Evolutionary conservation across 2,113 vertebrate genomes (phyloP).

Genomic region (Vimba vimba): DNA sequence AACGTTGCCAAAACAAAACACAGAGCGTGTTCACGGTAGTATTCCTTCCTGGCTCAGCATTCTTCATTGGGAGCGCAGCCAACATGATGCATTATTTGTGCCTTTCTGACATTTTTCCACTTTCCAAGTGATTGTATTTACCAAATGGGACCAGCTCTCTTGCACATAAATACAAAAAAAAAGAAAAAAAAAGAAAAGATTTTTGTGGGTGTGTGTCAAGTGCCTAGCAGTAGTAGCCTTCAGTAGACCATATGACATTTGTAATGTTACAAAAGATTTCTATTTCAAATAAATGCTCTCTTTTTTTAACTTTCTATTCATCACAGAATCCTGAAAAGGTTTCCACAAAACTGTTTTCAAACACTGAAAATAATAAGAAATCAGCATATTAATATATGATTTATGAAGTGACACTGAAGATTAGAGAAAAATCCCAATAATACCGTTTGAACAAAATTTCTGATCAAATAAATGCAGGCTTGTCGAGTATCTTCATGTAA

Average conservation of each 20-base stretch:
- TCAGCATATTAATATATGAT: not conserved
- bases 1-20: slow-evolving; percentile 44
- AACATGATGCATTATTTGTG: slow-evolving; percentile 54
- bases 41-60: slow-evolving; percentile 41
- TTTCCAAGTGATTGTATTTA: slow-evolving; percentile 57
- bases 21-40: slow-evolving; percentile 40
- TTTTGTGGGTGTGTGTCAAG: not conserved
- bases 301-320: not conserved
- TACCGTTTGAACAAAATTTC: not conserved
- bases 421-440: not conserved
- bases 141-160: slow-evolving; percentile 36
- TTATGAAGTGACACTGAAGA: not conserved
- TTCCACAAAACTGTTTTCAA: not conserved
- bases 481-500: not conserved
- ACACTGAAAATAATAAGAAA: not conserved
- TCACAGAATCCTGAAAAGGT: not conserved
- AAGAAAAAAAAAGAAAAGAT: not conserved
- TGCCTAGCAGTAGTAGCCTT: slow-evolving; percentile 14
- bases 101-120: slow-evolving; percentile 53
- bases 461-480: not conserved
- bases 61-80: slow-evolving; percentile 45
- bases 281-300: not conserved
- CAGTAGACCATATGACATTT: not conserved
- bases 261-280: not conserved
- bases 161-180: not conserved